Evolutionary conservation across 1,140 invertebrate genomes (phyloP).

Genomic region (Myzus persicae): DNA sequence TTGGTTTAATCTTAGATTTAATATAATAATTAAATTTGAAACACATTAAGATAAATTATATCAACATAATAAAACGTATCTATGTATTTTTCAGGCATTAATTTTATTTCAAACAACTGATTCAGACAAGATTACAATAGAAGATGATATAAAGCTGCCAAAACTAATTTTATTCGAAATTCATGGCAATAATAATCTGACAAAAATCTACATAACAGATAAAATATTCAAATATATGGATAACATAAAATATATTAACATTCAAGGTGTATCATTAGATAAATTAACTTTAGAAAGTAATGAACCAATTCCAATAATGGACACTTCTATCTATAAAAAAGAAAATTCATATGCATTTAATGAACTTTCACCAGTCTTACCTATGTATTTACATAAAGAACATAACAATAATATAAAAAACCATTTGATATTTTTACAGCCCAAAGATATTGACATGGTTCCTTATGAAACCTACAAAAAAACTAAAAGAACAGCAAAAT

Average conservation of each 20-base stretch:
- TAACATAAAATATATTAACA: slow-evolving; percentile 32
- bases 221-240: slow-evolving; percentile 29
- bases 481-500: slow-evolving; percentile 64
- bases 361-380: slow-evolving; percentile 35
- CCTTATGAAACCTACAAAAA: slow-evolving; percentile 72
- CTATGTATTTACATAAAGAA: background rate
- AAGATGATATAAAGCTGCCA: slow-evolving; percentile 35
- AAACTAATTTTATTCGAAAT: slow-evolving; percentile 34
- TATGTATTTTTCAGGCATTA: slow-evolving; percentile 41
- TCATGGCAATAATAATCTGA: slow-evolving; percentile 28
- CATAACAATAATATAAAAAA: background rate
- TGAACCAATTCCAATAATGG: slow-evolving; percentile 29
- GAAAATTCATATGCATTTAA: slow-evolving; percentile 44
- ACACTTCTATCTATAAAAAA: slow-evolving; percentile 2
- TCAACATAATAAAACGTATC: background rate
- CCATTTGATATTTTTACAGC: slow-evolving; percentile 35
- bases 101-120: slow-evolving; percentile 50
- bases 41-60: background rate
- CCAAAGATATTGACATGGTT: slow-evolving; percentile 66
- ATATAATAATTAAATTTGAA: background rate
- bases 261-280: slow-evolving; percentile 47
- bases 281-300: slow-evolving; percentile 42
- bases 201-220: slow-evolving; percentile 40
- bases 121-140: slow-evolving; percentile 12
- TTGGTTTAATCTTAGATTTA: background rate